Evolutionary conservation across 2,888 invertebrate species (phyloP), one percentile per base, ranked within the genome.

Genomic region (Cephus nigrinus): DNA sequence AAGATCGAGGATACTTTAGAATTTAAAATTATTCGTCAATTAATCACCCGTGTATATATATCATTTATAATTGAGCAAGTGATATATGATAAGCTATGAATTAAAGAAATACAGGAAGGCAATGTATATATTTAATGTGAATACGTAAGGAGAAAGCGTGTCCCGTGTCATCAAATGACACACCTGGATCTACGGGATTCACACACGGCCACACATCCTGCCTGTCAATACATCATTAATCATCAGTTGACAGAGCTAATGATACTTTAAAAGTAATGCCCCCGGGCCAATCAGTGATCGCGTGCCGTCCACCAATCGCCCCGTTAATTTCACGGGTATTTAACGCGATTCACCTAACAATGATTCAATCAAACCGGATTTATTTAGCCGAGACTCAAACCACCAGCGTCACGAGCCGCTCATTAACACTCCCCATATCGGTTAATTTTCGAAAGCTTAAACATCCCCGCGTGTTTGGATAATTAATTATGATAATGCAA

Each of bases 311-410:
- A 78, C 78, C 77, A 84, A 86, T 86, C 82, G 82, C 79, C 84
- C 84, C 83, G 86, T 89, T 91, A 90, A 91, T 91, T 91, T 91
- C 90, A 91, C 90, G 90, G 89, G 86, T 88, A 88, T 91, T 90
- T 90, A 90, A 89, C 89, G 87, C 89, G 84, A 86, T 86, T 86
- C 84, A 85, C 82, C 83, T 80, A 86, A 89, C 89, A 90, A 89
- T 90, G 87, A 89, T 89, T 89, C 85, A 89, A 90, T 90, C 90
- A 87, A 86, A 82, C 81, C 80, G 86, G 88, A 90, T 88, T 90
- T 88, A 88, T 87, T 87, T 87, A 34, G 69, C n/a, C 72, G 35
- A 74, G 79, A 68, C 69, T 73, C 33, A 73, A 74, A 68, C 80
- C 80, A 78, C 81, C 80, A 82, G 69, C 79, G 86, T 84, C 87